These are phyloP conservation scores for Hirtodrosophila trivittata DNA, from an alignment of 2,888 invertebrate genomes.

Conservation along the genomic window DNA sequence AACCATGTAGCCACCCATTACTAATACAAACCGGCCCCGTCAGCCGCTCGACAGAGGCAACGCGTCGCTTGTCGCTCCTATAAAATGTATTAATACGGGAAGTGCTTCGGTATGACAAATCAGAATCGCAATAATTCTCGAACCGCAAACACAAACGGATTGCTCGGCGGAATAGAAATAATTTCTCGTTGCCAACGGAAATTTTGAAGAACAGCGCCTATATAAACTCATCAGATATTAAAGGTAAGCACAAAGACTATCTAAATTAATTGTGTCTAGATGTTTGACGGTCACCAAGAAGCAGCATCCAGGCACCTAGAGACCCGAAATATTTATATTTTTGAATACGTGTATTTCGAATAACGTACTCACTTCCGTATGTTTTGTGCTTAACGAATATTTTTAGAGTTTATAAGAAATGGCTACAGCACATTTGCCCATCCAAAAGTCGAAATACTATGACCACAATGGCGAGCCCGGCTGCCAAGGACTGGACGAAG, in stretches of 20 bases:
- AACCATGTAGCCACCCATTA: constrained; percentile 45
- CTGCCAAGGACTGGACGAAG: constrained; percentile 75
- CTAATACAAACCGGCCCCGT: constrained; percentile 40
- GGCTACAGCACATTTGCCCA: constrained; percentile 66
- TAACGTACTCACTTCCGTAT: constrained; percentile 7
- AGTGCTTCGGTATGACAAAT: constrained; percentile 69
- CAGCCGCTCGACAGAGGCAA: neutral
- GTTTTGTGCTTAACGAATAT: constrained; percentile 1
- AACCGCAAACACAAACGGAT: constrained; percentile 45
- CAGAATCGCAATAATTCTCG: constrained; percentile 69
- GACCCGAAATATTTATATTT: constrained; percentile 1
- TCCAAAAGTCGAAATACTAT: constrained; percentile 66
- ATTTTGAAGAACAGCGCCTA: neutral
- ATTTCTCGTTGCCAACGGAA: constrained; percentile 45
- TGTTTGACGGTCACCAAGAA: neutral
- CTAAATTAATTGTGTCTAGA: constrained; percentile 13
- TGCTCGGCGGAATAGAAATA: constrained; percentile 14
- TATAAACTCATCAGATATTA: constrained; percentile 9
- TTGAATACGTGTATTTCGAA: constrained; percentile 1
- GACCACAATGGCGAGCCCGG: constrained; percentile 80
- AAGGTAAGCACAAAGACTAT: constrained; percentile 30
- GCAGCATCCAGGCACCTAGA: constrained; percentile 1
- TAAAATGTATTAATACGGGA: constrained; percentile 68
- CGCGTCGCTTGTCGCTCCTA: neutral
- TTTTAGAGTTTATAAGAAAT: constrained; percentile 20